These are phyloP conservation scores for Probosciger aterrimus DNA, from an alignment of 2,113 vertebrate genomes.

Conservation along the genomic window DNA sequence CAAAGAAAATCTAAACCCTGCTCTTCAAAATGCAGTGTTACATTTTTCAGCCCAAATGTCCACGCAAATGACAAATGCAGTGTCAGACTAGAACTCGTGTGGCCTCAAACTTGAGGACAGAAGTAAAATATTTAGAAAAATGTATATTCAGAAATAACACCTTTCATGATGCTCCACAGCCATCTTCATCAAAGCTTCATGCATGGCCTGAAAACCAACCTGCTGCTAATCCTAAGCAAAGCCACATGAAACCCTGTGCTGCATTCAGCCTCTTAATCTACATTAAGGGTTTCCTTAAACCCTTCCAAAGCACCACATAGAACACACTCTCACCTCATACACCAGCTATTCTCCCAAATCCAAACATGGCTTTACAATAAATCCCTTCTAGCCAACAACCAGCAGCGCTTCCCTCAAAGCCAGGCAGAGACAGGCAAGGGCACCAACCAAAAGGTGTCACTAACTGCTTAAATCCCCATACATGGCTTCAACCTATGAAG, in stretches of 20 bases:
- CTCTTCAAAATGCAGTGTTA: not conserved
- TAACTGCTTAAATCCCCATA: not conserved
- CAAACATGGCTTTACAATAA: not conserved
- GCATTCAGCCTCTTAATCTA: not conserved
- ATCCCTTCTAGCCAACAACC: not conserved
- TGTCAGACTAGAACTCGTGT: not conserved
- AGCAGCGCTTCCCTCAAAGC: not conserved
- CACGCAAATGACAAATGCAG: not conserved
- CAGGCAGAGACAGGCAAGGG: not conserved
- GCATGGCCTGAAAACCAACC: not conserved
- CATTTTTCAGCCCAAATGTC: not conserved
- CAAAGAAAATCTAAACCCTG: not conserved
- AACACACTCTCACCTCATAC: not conserved
- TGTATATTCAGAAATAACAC: not conserved
- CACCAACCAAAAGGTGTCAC: not conserved
- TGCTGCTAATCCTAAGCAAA: not conserved
- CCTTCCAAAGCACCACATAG: not conserved
- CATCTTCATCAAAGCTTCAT: not conserved
- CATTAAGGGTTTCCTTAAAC: not conserved
- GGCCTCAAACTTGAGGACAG: not conserved
- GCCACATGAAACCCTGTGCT: not conserved
- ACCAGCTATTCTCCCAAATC: not conserved
- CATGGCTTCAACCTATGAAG: rapidly evolving
- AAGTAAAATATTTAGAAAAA: not conserved
- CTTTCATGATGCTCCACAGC: not conserved